A percentile compares a stretch with the other conserved stretches of the same genome.
These are phyloP conservation scores for Gastrophysa polygoni DNA, from an alignment of 2,888 invertebrate species.

Conservation along the genomic window DNA sequence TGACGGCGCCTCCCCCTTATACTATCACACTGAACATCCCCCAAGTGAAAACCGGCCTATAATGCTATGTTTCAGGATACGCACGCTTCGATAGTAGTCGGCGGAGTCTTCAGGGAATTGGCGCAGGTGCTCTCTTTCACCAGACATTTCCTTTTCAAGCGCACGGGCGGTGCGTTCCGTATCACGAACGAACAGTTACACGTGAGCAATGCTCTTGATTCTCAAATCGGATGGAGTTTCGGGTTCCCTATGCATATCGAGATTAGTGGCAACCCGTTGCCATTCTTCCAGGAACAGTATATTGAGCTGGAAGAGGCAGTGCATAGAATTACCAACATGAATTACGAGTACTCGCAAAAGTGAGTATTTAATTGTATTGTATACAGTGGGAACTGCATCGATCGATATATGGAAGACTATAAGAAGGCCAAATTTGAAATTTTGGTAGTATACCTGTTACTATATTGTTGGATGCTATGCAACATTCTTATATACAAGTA, in stretches of 20 bases:
- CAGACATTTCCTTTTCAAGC: constrained; percentile 29
- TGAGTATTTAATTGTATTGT: no score
- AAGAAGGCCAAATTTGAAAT: no score
- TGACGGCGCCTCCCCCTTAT: no score
- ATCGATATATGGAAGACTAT: no score
- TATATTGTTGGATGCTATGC: no score
- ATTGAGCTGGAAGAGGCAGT: constrained; percentile 19
- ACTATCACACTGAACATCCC: not conserved
- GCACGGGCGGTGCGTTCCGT: constrained; percentile 13
- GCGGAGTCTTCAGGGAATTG: constrained; percentile 27
- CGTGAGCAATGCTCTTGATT: constrained; percentile 25
- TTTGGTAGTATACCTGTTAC: no score
- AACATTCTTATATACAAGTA: no score
- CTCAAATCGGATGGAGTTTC: constrained; percentile 20
- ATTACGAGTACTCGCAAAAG: constrained; percentile 30
- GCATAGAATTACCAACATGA: constrained; percentile 28
- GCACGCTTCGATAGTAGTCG: constrained; percentile 13
- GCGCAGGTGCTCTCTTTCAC: constrained; percentile 20
- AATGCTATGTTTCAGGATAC: constrained; percentile 7
- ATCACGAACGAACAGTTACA: constrained; percentile 33
- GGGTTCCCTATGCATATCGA: constrained; percentile 15
- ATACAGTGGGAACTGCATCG: no score
- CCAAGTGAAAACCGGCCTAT: not conserved
- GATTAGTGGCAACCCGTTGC: constrained; percentile 19
- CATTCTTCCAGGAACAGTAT: constrained; percentile 25